Conservation (phyloP, 2,888 invertebrate species). For the Leptarthrus brevirostris region DNA sequence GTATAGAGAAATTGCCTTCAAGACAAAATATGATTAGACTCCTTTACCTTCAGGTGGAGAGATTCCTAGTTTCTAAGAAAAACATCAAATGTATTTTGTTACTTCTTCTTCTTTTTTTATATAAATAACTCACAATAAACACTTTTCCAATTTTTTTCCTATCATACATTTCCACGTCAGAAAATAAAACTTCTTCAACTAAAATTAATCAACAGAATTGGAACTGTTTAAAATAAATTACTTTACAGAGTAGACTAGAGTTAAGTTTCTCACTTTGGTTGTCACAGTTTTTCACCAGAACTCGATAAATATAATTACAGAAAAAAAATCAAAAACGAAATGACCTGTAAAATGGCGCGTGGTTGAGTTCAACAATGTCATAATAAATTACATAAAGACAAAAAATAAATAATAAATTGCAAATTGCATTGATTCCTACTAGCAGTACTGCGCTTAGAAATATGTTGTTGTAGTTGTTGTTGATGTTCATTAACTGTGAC, state of each 20-base stretch:
- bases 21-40: too few species aligned
- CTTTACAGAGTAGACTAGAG: conserved; percentile 33
- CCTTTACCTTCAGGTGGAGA: too few species aligned
- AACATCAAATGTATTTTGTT: too few species aligned
- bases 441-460: not conserved
- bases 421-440: conserved; percentile 26
- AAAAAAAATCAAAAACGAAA: not conserved
- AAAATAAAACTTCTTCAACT: conserved; percentile 32
- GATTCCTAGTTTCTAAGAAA: too few species aligned
- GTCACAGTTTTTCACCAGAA: not conserved
- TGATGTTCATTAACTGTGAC: conserved; percentile 52
- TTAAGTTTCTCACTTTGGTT: conserved; percentile 28
- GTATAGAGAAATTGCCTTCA: too few species aligned
- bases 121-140: conserved; percentile 44
- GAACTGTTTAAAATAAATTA: conserved; percentile 37
- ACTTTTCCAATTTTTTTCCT: conserved; percentile 35
- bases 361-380: conserved; percentile 1
- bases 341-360: not conserved
- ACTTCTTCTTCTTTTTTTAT: conserved; percentile 26
- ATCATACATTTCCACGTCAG: conserved; percentile 42
- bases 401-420: conserved; percentile 28
- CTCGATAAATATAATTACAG: too few species aligned
- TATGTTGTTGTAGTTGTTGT: not conserved
- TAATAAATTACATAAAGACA: conserved; percentile 27
- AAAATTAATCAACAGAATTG: conserved; percentile 39